phyloP scores from a whole-genome alignment of 1,140 invertebrate genomes.

The Pemphigus obesinymphae region DNA sequence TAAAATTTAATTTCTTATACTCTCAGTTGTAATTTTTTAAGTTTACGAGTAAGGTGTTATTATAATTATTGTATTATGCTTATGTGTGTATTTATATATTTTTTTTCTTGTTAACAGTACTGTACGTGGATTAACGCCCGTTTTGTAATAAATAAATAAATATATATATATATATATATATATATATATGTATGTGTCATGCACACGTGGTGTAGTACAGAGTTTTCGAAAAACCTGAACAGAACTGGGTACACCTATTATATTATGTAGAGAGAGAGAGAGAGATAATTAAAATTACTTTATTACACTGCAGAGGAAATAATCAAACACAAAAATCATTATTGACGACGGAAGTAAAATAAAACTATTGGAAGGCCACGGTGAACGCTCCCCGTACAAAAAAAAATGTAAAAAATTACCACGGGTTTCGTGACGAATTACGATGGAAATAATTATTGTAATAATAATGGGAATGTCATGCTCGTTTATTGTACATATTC shows the following conservation, averaged over 20 bases:
- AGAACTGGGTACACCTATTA: neutral
- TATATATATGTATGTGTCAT: too few species aligned
- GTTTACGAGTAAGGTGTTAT: too few species aligned
- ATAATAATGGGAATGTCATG: neutral
- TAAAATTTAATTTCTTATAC: too few species aligned
- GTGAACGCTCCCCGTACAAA: neutral
- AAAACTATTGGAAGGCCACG: neutral
- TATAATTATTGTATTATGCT: too few species aligned
- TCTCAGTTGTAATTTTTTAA: too few species aligned
- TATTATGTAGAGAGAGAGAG: too few species aligned
- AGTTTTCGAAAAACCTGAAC: neutral
- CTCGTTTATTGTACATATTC: neutral
- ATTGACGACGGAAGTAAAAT: constrained; percentile 1
- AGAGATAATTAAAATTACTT: neutral
- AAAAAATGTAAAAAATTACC: neutral
- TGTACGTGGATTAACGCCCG: too few species aligned
- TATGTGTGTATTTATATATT: too few species aligned
- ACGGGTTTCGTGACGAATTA: neutral
- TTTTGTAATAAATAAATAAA: too few species aligned
- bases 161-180: too few species aligned
- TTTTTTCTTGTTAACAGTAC: too few species aligned
- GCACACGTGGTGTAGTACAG: neutral
- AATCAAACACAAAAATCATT: neutral
- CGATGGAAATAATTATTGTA: neutral
- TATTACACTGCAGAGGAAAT: neutral